phyloP scores from a whole-genome alignment of 2,888 invertebrate species.

The Oxytorus armatus region DNA sequence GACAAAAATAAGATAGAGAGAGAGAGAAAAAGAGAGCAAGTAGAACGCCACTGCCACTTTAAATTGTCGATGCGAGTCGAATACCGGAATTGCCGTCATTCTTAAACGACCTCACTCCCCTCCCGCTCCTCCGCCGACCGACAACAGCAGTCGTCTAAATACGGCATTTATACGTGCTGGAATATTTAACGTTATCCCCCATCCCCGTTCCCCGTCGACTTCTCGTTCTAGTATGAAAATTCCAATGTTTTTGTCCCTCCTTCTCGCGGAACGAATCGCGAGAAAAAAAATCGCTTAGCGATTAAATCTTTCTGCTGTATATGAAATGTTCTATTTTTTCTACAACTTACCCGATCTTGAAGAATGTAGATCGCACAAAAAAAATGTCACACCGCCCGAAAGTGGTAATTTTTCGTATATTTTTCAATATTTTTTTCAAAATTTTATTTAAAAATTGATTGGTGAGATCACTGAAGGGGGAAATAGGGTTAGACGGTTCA shows the following conservation, averaged over 20 bases:
- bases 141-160: constrained; percentile 53
- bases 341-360: neutral
- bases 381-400: neutral
- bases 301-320: neutral
- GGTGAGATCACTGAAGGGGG: too few species aligned
- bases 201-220: too few species aligned
- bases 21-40: constrained; percentile 34
- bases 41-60: constrained; percentile 63
- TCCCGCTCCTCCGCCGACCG: neutral
- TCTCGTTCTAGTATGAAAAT: constrained; percentile 48
- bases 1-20: constrained; percentile 46
- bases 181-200: constrained; percentile 58
- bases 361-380: too few species aligned
- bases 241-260: constrained; percentile 38
- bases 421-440: too few species aligned
- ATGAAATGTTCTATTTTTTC: neutral
- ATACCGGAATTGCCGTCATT: constrained; percentile 68
- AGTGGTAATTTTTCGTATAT: too few species aligned
- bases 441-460: neutral
- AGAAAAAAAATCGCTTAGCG: constrained; percentile 2
- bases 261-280: neutral
- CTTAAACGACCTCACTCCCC: constrained; percentile 43
- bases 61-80: constrained; percentile 68
- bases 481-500: too few species aligned
- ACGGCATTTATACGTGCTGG: constrained; percentile 55